These are phyloP conservation scores for Scleropages formosus DNA, from an alignment of 2,797 vertebrate genomes.

Conservation along the genomic window DNA sequence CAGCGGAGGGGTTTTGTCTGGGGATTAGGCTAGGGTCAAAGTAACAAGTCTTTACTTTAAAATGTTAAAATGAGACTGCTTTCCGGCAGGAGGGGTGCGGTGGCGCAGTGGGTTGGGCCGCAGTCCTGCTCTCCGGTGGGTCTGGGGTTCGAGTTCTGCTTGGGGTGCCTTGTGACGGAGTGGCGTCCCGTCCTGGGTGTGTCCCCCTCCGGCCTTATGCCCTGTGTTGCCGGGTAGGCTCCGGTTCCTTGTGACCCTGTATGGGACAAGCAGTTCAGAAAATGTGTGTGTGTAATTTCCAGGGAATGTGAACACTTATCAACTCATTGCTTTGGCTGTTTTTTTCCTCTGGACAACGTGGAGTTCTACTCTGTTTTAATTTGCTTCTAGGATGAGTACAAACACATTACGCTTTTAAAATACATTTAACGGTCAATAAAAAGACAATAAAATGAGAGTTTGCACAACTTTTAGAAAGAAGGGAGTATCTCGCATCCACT, in stretches of 20 bases:
- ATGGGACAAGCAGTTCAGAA: no score
- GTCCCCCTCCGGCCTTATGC: no score
- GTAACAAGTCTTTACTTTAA: slow-evolving; percentile 1
- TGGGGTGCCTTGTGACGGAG: no score
- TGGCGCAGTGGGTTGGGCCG: no score
- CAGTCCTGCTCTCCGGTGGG: no score
- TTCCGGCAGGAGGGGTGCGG: no score
- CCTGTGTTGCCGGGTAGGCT: no score
- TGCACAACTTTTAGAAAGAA: background rate
- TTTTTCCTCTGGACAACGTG: background rate
- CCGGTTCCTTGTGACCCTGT: no score
- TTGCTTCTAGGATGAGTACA: background rate
- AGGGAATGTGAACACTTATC: background rate
- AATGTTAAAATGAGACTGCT: slow-evolving; percentile 1
- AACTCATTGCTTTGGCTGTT: background rate
- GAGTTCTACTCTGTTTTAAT: background rate
- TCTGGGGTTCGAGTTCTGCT: no score
- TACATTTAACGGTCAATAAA: background rate
- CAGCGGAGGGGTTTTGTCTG: background rate
- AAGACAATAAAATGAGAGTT: background rate
- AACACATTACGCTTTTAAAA: background rate
- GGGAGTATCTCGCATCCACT: background rate
- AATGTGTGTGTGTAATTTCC: no score
- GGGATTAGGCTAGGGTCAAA: background rate
- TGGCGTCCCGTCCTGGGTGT: no score